Percentiles rank a stretch among this genome's conserved stretches.
Evolutionary conservation across 2,888 invertebrate genomes (phyloP).

Genomic region (Hirtodrosophila histrioides): DNA sequence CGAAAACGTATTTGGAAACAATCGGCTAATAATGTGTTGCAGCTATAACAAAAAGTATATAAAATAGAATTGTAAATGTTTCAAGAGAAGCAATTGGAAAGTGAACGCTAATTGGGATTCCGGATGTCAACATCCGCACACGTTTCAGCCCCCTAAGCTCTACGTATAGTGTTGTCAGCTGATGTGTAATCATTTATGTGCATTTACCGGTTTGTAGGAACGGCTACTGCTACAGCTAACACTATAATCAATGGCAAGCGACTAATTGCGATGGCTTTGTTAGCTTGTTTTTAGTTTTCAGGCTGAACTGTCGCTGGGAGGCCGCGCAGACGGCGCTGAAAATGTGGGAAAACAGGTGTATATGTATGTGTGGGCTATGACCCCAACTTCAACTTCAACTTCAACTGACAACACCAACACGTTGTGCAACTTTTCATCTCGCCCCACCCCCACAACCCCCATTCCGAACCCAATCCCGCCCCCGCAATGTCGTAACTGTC

Average conservation of each 20-base stretch:
- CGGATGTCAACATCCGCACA: slow-evolving; percentile 20
- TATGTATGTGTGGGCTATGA: slow-evolving; percentile 41
- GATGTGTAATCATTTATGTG: slow-evolving; percentile 53
- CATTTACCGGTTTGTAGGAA: slow-evolving; percentile 1
- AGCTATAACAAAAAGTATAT: too few relatives aligned
- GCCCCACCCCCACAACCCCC: neutral
- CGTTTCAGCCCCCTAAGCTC: slow-evolving; percentile 3
- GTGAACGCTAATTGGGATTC: slow-evolving; percentile 29
- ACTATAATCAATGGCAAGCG: slow-evolving; percentile 51
- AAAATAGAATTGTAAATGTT: too few relatives aligned
- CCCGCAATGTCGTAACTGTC: slow-evolving; percentile 3
- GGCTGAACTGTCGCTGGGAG: slow-evolving; percentile 47
- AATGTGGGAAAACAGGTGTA: slow-evolving; percentile 59
- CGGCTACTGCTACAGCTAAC: slow-evolving; percentile 20
- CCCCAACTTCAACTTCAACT: slow-evolving; percentile 31
- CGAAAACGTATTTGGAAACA: too few relatives aligned
- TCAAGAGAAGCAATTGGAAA: slow-evolving; percentile 7
- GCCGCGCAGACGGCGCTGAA: slow-evolving; percentile 58
- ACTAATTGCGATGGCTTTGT: slow-evolving; percentile 65
- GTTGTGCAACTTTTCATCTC: slow-evolving; percentile 33
- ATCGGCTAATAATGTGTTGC: too few relatives aligned
- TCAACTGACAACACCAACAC: slow-evolving; percentile 73
- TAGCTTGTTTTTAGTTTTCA: slow-evolving; percentile 45
- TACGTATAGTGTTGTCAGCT: slow-evolving; percentile 74
- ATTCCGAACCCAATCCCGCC: neutral